A percentile compares a stretch with the other conserved stretches of the same genome.
These are phyloP conservation scores for Pheosia tremula DNA, from an alignment of 2,888 invertebrate species.

Conservation along the genomic window DNA sequence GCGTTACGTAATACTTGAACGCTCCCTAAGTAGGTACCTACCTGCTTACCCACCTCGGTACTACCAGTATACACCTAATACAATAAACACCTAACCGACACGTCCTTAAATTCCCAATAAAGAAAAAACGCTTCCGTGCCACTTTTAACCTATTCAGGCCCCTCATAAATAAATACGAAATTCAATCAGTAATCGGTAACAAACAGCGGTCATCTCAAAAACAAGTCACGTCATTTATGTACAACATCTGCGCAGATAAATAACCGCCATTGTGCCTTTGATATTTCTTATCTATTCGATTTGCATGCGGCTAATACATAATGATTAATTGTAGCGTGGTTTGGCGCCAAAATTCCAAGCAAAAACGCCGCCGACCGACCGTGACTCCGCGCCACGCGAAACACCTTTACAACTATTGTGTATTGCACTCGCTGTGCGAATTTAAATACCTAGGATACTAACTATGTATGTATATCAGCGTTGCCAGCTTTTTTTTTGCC, in stretches of 20 bases:
- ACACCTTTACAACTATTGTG: constrained; percentile 43
- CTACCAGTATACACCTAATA: constrained; percentile 1
- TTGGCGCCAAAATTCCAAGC: constrained; percentile 80
- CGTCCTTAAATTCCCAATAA: no score
- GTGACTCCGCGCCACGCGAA: constrained; percentile 64
- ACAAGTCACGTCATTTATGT: constrained; percentile 45
- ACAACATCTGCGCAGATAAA: constrained; percentile 31
- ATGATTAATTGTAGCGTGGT: constrained; percentile 59
- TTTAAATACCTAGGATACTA: constrained; percentile 15
- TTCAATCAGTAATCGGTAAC: constrained; percentile 53
- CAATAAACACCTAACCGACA: neutral
- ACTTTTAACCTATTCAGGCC: constrained; percentile 59
- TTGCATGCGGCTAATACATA: constrained; percentile 27
- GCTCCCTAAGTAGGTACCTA: no score
- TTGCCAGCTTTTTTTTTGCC: no score
- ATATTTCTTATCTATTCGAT: constrained; percentile 13
- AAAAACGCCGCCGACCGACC: constrained; percentile 78
- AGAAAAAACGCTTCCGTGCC: constrained; percentile 41
- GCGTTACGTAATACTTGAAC: no score
- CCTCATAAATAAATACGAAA: constrained; percentile 63
- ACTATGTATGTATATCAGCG: no score
- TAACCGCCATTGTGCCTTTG: constrained; percentile 12
- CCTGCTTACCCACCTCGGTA: neutral
- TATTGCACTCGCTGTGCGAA: constrained; percentile 39
- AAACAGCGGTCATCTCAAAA: constrained; percentile 43